Evolutionary conservation across 2,888 invertebrate species (phyloP), one percentile per base, ranked within the genome.

Genomic region (Mellilla xanthometata): DNA sequence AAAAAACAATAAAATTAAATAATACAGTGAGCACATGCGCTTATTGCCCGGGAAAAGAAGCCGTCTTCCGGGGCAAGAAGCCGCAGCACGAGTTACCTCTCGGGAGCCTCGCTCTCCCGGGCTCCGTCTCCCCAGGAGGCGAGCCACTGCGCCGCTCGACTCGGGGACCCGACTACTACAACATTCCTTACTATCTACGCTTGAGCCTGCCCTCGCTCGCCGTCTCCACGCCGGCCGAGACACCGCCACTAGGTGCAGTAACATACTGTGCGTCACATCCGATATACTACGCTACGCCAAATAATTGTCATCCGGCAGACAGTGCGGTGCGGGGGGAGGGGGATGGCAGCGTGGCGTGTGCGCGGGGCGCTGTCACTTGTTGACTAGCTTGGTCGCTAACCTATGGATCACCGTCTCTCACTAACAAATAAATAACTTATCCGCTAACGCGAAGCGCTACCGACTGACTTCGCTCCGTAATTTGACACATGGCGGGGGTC

Each of bases 31-130:
- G 79, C 80, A 76, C 68, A 69, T 81, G 81, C 81, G 81, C 87
- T 88, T 84, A 77, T 88, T 89, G 86, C 86, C 70, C 85, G 85
- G 89, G 89, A 88, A 89, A 89, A 89, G 86, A 72, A 58, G 58
- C 60, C 63, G 88, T 89, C 88, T 89, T 89, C 88, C 88, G 87
- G 88, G 84, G 87, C 88, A 88, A 89, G 80, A 85, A 84, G 87
- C 75, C 59, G 76, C 81, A 77, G 64, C 54, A 52, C 62, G 32
- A 56, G 54, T 59, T 55, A 58, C 48, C 58, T 58, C 52, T 60
- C 63, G 60, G 49, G 60, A 67, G 62, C 49, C 56, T 54, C 56
- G 60, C 15, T 1, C 4, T 3, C 15, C 15, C 15, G 1, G 15
- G 15, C 4, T 6, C 15, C 15, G 15, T n/a, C n/a, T n/a, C n/a